Conservation (phyloP, 2,888 invertebrate genomes). For the Drosophila affinis region DNA sequence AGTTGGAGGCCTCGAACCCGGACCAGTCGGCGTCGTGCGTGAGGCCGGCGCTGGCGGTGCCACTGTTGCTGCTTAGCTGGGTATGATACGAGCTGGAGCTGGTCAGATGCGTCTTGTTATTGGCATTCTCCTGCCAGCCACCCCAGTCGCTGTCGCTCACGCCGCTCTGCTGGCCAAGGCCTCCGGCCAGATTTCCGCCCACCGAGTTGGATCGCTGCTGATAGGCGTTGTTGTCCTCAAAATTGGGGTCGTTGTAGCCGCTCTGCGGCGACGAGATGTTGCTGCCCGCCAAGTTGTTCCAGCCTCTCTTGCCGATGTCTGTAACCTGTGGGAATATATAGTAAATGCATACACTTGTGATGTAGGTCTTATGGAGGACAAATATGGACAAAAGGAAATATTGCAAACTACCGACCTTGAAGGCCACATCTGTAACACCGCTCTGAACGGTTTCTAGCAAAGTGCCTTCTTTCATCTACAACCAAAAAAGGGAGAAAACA, state of each 20-base stretch:
- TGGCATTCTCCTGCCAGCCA: conserved; percentile 78
- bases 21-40: conserved; percentile 82
- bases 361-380: not conserved
- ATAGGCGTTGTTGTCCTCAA: conserved; percentile 78
- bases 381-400: not conserved
- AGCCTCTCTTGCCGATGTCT: conserved; percentile 88
- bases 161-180: conserved; percentile 72
- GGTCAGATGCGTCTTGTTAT: conserved; percentile 68
- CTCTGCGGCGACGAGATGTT: conserved; percentile 84
- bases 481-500: conserved; percentile 71
- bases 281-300: conserved; percentile 86
- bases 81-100: conserved; percentile 80
- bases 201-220: conserved; percentile 83
- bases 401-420: conserved; percentile 85
- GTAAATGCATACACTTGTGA: too few relatives aligned
- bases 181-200: conserved; percentile 77
- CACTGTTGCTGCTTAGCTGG: conserved; percentile 60
- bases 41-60: conserved; percentile 48
- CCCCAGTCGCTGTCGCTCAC: conserved; percentile 81
- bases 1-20: conserved; percentile 80
- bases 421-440: conserved; percentile 87
- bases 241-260: conserved; percentile 80
- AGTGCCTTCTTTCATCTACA: conserved; percentile 89
- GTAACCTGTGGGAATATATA: conserved; percentile 85
- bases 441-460: conserved; percentile 87